Evolutionary conservation across 2,797 vertebrate genomes (phyloP).

Genomic region (Percopsis omiscomaycus): DNA sequence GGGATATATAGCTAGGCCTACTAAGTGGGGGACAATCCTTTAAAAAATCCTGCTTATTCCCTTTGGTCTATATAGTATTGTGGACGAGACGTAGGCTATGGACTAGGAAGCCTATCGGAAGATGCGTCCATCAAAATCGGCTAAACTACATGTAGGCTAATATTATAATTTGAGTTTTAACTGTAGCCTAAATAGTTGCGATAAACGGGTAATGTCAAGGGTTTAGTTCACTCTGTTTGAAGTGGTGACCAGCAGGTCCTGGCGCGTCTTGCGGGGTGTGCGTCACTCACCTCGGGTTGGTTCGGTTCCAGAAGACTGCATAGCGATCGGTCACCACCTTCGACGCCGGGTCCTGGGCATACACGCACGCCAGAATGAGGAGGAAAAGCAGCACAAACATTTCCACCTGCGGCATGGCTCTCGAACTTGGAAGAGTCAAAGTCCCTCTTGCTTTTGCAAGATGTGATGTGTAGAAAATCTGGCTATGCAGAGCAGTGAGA

Average conservation of each 20-base stretch:
- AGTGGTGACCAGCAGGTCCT: conserved; percentile 8
- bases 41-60: neutral
- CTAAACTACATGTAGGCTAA: neutral
- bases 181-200: neutral
- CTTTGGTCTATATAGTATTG: neutral
- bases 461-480: conserved; percentile 5
- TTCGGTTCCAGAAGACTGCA: conserved; percentile 97
- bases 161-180: neutral
- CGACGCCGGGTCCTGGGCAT: conserved; percentile 89
- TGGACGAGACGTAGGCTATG: neutral
- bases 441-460: conserved; percentile 33
- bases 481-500: conserved; percentile 1
- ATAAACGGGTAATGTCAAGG: neutral
- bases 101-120: neutral
- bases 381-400: conserved; percentile 85
- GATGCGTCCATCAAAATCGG: neutral
- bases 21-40: neutral
- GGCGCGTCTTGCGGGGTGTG: conserved; percentile 5
- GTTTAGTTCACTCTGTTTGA: conserved; percentile 15
- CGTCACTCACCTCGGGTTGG: conserved; percentile 89
- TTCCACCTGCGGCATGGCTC: conserved; percentile 89
- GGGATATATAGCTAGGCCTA: neutral
- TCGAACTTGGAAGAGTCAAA: conserved; percentile 38
- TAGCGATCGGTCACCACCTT: conserved; percentile 95
- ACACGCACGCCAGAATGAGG: conserved; percentile 84